Base-by-base conservation (phyloP, 30 jellyfish, hydroid and myxozoan genomes). In the Aurelia sp. region DNA sequence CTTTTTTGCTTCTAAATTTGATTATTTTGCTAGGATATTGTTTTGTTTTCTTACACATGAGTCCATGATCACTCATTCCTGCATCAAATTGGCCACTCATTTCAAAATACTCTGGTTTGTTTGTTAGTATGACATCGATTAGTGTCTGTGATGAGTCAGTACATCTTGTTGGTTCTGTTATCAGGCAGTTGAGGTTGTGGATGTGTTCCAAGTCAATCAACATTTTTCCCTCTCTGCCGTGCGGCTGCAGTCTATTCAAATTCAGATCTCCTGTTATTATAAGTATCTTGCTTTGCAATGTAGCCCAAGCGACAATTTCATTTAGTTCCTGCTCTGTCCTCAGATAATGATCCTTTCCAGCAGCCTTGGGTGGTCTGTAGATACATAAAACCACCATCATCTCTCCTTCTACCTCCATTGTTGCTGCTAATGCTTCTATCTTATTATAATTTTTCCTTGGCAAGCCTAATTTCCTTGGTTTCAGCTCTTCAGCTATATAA, bases 131-230 rank as follows among this genome's bases (percentile, higher is more conserved):
- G 52, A 41, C 52, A 41, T 41, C 52, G 7, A 41, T 41, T 12
- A 41, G 52, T 41, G 52, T 41, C 7, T 41, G 52, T 12, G 79
- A 67, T 30, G 51, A 67, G 79, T 67, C 79, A 67, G 79, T 67
- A 67, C 79, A 67, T 67, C 79, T 67, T 67, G 79, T 67, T 67
- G 79, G 57, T 67, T 67, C 79, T 67, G 79, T 67, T n/a, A 67
- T 67, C 79, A 67, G 51, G 79, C 79, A 67, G 79, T 67, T 30
- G 51, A 67, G 79, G 19, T 67, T 67, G 52, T 41, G 52, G 52
- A 41, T 41, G 7, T 41, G 13, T 41, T 41, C 52, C 52, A 41
- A 41, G 52, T 41, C 52, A 41, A 41, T 41, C 52, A 41, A 41
- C 11, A 41, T 41, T 41, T 41, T 41, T 41, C 52, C 79, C 19